Base-by-base conservation (phyloP, 2,888 invertebrate species). In the Hymenopus coronatus region DNA sequence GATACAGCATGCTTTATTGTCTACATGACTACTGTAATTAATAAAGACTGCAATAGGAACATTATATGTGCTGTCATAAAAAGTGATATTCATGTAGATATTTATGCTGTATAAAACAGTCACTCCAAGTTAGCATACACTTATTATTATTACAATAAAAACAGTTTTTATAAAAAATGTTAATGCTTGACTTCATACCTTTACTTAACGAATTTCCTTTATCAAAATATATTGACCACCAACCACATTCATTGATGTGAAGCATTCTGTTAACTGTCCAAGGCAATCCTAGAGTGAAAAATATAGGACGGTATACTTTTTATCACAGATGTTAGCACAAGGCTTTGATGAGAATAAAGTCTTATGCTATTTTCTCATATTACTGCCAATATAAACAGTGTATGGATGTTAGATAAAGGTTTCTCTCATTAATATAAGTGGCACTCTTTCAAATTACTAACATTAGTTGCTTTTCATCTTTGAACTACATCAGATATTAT, bases 221-320 rank as follows among this genome's bases (percentile, higher is more conserved):
- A 85, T 85, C 85, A 88, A 88, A 88, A 88, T 88, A 85, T 88
- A 88, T 81, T 33, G 15, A 28, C 25, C 6, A 25, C 25, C 8
- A 70, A 15, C 15, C 54, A 70, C 25, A 70, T 20, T 8, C 20
- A 6, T 20, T 70, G 54, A 20, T 70, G 40, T 40, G 54, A 70
- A 70, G 40, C 25, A 82, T 33, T 87, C 25, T 82, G 9, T 81
- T 30, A 84, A 83, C 12, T 40, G 20, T 27, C 28, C 12, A 54
- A 84, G 88, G 70, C 70, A 88, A 84, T 46, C 28, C 28, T 88
- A 14, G 30, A 85, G 81, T 30, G 84, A 20, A 88, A 81, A 8
- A 88, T 14, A 84, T 84, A 84, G 88, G 88, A 88, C 85, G 85
- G 88, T 88, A 88, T 85, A 28, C 30, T 84, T 70, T 82, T 9